These are phyloP conservation scores for Silurus meridionalis DNA, from an alignment of 2,113 vertebrate species.

Conservation along the genomic window DNA sequence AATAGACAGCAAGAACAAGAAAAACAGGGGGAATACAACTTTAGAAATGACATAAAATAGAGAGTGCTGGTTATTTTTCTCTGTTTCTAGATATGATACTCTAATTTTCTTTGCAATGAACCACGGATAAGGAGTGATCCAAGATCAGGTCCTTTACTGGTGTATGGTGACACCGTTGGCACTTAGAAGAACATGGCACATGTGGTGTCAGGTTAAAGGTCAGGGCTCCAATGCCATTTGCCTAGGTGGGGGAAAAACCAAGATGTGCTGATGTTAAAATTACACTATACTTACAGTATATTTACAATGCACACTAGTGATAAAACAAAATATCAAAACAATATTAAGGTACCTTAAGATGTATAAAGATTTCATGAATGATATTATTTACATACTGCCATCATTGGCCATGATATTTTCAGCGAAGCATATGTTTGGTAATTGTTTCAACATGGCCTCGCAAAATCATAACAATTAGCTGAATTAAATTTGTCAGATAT, in stretches of 20 bases:
- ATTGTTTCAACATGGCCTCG: not conserved
- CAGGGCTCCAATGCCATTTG: constrained; percentile 55
- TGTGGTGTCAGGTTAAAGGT: constrained; percentile 68
- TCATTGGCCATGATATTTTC: not conserved
- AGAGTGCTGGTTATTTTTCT: constrained; percentile 26
- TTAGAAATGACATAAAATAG: constrained; percentile 52
- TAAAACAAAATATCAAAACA: not conserved
- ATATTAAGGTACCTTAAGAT: not conserved
- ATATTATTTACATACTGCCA: not conserved
- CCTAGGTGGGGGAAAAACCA: not conserved
- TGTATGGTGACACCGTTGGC: not conserved
- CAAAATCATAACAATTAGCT: not conserved
- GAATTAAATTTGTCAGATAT: not conserved
- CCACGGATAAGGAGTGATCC: not conserved
- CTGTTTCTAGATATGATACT: constrained; percentile 2
- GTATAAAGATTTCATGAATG: not conserved
- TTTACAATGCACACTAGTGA: not conserved
- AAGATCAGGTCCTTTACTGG: not conserved
- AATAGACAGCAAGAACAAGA: constrained; percentile 25
- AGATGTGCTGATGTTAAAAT: not conserved
- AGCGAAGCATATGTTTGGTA: not conserved
- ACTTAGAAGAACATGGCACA: constrained; percentile 24
- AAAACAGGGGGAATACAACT: constrained; percentile 28
- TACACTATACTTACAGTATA: not conserved
- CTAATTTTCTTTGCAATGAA: not conserved